Percentiles rank a stretch among this genome's conserved stretches.
phyloP scores from a whole-genome alignment of 53 echinoderm and acorn worm species.

The Luidia sarsii region DNA sequence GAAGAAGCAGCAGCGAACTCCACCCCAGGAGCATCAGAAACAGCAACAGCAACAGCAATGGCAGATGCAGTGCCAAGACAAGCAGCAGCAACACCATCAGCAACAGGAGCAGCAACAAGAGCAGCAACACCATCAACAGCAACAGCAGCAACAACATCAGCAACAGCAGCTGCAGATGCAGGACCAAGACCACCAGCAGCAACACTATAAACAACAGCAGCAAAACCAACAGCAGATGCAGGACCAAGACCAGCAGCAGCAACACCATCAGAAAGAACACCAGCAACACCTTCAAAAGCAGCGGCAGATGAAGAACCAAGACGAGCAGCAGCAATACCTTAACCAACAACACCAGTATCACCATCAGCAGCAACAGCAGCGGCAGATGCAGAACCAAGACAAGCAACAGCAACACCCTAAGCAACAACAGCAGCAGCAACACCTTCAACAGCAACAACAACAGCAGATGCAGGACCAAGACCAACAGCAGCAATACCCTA shows the following conservation, averaged over 20 bases:
- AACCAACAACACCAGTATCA: constrained; percentile 22
- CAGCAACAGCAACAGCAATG: no score
- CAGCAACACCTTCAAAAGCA: constrained; percentile 2
- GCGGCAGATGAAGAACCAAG: background rate
- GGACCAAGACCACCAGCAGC: background rate
- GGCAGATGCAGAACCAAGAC: background rate
- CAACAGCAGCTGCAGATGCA: constrained; percentile 23
- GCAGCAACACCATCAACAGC: constrained; percentile 14
- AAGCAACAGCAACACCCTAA: background rate
- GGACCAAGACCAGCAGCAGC: background rate
- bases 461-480: background rate
- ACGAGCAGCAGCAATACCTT: background rate
- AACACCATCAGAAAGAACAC: background rate
- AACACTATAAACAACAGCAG: background rate
- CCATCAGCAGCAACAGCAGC: background rate
- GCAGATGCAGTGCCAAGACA: no score
- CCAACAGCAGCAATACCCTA: background rate
- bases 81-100: no score
- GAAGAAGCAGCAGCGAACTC: no score
- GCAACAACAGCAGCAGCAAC: constrained; percentile 21
- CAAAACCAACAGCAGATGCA: constrained; percentile 11
- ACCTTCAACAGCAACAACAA: constrained; percentile 20
- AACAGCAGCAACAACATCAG: constrained; percentile 12
- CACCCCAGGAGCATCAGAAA: no score
- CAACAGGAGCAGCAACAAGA: no score